Percentiles rank a stretch among this genome's conserved stretches.
These are phyloP conservation scores for Taenioides sp. DNA, from an alignment of 2,797 vertebrate genomes.

Conservation along the genomic window DNA sequence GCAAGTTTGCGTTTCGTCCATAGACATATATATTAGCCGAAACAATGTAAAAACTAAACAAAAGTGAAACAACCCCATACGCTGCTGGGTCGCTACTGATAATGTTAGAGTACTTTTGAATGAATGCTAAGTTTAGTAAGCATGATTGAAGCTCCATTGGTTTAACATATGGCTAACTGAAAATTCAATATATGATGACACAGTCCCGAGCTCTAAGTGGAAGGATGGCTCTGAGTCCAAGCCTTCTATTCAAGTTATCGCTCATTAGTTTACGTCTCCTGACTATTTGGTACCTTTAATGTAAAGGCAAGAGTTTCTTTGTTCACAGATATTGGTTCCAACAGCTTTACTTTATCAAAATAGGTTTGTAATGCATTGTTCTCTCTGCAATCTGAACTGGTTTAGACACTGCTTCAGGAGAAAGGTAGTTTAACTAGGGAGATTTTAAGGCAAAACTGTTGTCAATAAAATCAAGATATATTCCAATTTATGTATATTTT, in stretches of 20 bases:
- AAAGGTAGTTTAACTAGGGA: conserved; percentile 63
- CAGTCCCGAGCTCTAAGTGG: conserved; percentile 4
- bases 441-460: conserved; percentile 56
- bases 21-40: too few relatives aligned
- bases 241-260: conserved; percentile 65
- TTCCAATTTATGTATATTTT: conserved; percentile 41
- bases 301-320: conserved; percentile 71
- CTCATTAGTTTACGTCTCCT: conserved; percentile 60
- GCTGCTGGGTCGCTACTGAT: too few relatives aligned
- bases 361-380: conserved; percentile 62
- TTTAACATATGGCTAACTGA: too few relatives aligned
- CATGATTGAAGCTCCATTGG: too few relatives aligned
- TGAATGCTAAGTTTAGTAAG: too few relatives aligned
- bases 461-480: conserved; percentile 32
- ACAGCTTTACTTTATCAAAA: conserved; percentile 68
- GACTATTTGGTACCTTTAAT: conserved; percentile 74
- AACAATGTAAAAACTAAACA: too few relatives aligned
- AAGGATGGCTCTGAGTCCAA: conserved; percentile 60
- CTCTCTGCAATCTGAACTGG: conserved; percentile 52
- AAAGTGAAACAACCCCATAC: too few relatives aligned
- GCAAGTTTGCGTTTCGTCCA: too few relatives aligned
- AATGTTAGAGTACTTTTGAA: too few relatives aligned
- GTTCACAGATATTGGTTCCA: conserved; percentile 76
- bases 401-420: conserved; percentile 59
- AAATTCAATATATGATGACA: too few relatives aligned